phyloP scores from a whole-genome alignment of 2,113 vertebrate genomes.

The human (Homo sapiens) region DNA sequence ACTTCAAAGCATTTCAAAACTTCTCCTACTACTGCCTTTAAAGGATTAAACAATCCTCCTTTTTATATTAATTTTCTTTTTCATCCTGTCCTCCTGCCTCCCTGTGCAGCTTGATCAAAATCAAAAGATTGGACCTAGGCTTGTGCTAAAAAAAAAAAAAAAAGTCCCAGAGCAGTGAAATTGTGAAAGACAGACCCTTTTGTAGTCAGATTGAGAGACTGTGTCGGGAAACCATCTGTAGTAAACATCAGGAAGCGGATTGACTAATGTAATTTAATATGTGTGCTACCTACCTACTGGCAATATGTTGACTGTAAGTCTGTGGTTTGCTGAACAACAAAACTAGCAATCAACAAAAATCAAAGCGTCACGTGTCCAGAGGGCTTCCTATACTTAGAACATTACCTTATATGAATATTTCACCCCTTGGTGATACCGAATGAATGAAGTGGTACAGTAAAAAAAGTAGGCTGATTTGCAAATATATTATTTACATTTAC shows the following conservation, averaged over 20 bases:
- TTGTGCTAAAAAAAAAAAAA: neutral
- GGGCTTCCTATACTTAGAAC: neutral
- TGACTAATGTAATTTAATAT: neutral
- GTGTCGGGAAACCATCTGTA: neutral
- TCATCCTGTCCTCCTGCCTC: neutral
- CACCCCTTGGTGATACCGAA: neutral
- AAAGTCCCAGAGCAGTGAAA: neutral
- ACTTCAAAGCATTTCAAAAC: slow-evolving; percentile 1
- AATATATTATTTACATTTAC: neutral
- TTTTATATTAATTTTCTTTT: neutral
- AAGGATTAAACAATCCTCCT: neutral
- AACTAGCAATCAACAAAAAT: neutral
- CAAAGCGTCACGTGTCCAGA: neutral
- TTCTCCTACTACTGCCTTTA: neutral
- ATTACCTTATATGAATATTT: neutral
- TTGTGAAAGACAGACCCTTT: neutral
- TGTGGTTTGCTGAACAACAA: neutral
- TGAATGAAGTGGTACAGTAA: neutral
- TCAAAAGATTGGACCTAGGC: neutral
- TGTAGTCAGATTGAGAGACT: neutral
- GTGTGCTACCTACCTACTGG: neutral
- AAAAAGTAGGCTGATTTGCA: neutral
- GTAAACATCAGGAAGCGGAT: neutral
- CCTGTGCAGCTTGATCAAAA: neutral
- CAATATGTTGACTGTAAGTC: neutral